Percentiles rank a stretch among this genome's conserved stretches.
Evolutionary conservation across 2,113 vertebrate species (phyloP).

Genomic region (Ophiodon elongatus): DNA sequence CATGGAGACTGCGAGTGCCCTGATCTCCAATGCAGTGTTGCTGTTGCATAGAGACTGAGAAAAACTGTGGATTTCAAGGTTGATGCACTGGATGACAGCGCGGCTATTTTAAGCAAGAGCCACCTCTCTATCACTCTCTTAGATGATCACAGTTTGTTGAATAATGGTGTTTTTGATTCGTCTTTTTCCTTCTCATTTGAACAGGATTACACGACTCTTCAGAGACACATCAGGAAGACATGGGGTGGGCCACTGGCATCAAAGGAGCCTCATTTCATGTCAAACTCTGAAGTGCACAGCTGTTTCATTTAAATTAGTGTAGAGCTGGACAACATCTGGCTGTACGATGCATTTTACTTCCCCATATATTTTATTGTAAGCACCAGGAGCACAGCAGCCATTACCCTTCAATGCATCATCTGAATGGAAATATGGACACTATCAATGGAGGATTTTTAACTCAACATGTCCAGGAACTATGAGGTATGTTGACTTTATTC

Average conservation of each 20-base stretch:
- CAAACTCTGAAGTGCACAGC: conserved; percentile 35
- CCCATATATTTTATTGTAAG: conserved; percentile 41
- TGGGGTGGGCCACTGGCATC: conserved; percentile 55
- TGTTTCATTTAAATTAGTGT: conserved; percentile 29
- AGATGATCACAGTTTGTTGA: conserved; percentile 55
- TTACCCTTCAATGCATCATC: conserved; percentile 64
- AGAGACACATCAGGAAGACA: conserved; percentile 51
- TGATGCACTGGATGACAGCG: conserved; percentile 74
- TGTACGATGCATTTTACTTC: conserved; percentile 72
- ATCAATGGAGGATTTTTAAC: conserved; percentile 74
- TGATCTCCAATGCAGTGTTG: conserved; percentile 72
- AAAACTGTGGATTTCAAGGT: conserved; percentile 67
- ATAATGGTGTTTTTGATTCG: not conserved
- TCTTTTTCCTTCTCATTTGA: conserved; percentile 1
- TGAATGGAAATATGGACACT: conserved; percentile 84
- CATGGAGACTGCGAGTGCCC: conserved; percentile 75
- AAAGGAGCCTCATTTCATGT: conserved; percentile 40
- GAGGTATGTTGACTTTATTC: conserved; percentile 75
- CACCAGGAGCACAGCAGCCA: conserved; percentile 52
- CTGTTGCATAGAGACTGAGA: conserved; percentile 76
- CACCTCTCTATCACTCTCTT: not conserved
- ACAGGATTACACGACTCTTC: conserved; percentile 57
- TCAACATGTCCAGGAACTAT: conserved; percentile 87
- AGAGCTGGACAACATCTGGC: conserved; percentile 47
- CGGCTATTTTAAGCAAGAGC: conserved; percentile 53